A percentile compares a stretch with the other conserved stretches of the same genome.
phyloP scores from a whole-genome alignment of 53 echinoderm and acorn worm species.

The Glandiceps talaboti region DNA sequence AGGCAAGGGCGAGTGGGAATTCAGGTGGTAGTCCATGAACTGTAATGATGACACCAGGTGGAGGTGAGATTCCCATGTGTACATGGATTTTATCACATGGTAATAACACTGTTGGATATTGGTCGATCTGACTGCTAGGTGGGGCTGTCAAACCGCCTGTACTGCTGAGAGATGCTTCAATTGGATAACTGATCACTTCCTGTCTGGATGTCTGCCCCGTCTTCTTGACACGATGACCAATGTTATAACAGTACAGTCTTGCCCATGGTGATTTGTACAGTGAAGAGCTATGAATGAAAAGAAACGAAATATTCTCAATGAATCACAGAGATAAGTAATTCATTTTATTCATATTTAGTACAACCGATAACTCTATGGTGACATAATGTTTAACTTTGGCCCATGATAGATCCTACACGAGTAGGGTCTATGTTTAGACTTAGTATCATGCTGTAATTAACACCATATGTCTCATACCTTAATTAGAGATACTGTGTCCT shows the following conservation, averaged over 20 bases:
- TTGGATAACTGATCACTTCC: constrained; percentile 72
- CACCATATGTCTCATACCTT: too few relatives aligned
- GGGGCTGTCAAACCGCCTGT: constrained; percentile 59
- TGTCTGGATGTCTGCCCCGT: constrained; percentile 49
- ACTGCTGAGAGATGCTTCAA: constrained; percentile 52
- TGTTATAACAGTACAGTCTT: constrained; percentile 55
- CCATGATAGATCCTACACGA: too few relatives aligned
- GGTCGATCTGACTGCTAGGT: constrained; percentile 46
- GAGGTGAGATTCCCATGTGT: constrained; percentile 54
- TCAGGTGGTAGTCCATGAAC: constrained; percentile 63
- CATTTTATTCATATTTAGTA: too few relatives aligned
- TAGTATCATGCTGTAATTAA: too few relatives aligned
- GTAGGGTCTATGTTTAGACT: neutral
- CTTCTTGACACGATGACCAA: constrained; percentile 68
- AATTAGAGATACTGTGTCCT: too few relatives aligned
- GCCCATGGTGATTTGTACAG: constrained; percentile 87
- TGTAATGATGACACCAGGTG: constrained; percentile 39
- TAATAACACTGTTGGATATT: constrained; percentile 51
- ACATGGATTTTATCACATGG: constrained; percentile 64
- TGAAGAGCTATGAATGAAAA: constrained; percentile 30
- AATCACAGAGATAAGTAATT: too few relatives aligned
- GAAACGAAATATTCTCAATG: neutral
- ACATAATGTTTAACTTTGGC: too few relatives aligned
- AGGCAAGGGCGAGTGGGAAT: constrained; percentile 65
- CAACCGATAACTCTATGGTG: too few relatives aligned